Evolutionary conservation across 2,113 vertebrate species (phyloP).

Genomic region (Cyphomyrus discorhynchus): DNA sequence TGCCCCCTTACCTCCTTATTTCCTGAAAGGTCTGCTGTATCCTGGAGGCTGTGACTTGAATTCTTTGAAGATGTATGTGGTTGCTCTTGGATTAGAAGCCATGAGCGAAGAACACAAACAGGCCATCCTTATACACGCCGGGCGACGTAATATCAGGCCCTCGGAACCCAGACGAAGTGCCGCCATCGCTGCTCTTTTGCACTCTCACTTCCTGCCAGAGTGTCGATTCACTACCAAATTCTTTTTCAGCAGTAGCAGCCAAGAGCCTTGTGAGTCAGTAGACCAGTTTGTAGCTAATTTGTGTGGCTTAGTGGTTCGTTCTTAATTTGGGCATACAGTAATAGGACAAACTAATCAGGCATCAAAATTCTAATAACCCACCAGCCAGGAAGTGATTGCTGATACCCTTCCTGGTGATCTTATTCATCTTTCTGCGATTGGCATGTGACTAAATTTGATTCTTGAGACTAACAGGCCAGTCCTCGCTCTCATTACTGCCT

Average conservation of each 20-base stretch:
- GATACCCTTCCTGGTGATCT: neutral
- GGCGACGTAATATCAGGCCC: neutral
- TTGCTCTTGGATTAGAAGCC: neutral
- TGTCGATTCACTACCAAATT: neutral
- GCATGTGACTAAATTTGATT: neutral
- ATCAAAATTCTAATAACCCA: neutral
- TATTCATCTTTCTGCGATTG: neutral
- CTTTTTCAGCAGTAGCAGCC: neutral
- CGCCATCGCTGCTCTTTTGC: neutral
- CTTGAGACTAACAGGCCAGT: neutral
- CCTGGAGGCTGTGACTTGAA: neutral
- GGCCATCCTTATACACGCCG: neutral
- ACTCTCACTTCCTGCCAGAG: neutral
- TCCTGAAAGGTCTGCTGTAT: neutral
- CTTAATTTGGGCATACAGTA: neutral
- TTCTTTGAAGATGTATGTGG: neutral
- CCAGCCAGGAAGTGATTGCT: neutral
- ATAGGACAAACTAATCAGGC: neutral
- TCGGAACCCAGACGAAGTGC: neutral
- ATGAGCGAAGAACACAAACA: neutral
- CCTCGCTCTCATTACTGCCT: neutral
- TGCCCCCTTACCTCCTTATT: neutral
- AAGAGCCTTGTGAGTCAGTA: neutral
- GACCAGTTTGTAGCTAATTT: neutral
- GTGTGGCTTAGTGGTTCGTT: neutral